These are phyloP conservation scores for Leptosomus discolor DNA, from an alignment of 2,113 vertebrate genomes.

Conservation along the genomic window DNA sequence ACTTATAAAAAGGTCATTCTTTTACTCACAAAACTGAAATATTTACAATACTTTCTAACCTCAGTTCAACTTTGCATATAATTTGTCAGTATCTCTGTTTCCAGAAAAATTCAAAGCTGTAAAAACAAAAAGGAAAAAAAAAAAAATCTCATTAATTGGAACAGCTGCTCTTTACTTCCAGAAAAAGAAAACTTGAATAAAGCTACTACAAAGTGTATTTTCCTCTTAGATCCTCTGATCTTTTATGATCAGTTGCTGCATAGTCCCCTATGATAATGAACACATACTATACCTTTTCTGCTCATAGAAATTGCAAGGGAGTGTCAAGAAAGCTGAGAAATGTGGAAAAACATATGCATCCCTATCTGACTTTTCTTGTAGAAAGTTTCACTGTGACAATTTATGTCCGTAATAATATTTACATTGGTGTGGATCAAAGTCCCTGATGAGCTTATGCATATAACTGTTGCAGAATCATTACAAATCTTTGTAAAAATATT, in stretches of 20 bases:
- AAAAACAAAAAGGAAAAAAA: neutral
- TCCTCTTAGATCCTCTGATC: neutral
- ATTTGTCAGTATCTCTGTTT: neutral
- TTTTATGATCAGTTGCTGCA: neutral
- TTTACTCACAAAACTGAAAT: neutral
- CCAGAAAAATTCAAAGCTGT: neutral
- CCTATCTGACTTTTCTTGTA: neutral
- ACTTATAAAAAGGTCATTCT: neutral
- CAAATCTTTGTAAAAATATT: neutral
- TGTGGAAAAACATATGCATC: neutral
- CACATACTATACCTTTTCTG: neutral
- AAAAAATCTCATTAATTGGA: neutral
- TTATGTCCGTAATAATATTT: neutral
- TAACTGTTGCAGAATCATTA: neutral
- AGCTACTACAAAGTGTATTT: neutral
- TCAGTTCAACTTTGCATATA: neutral
- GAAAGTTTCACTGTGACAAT: neutral
- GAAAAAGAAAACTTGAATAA: neutral
- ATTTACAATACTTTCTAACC: neutral
- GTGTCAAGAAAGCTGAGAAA: neutral
- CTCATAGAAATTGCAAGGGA: neutral
- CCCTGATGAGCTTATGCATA: neutral
- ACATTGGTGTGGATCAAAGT: neutral
- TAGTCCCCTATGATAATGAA: neutral
- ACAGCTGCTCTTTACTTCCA: neutral